These are phyloP conservation scores for Drosophila mauritiana DNA, from an alignment of 1,140 invertebrate species.

Conservation along the genomic window DNA sequence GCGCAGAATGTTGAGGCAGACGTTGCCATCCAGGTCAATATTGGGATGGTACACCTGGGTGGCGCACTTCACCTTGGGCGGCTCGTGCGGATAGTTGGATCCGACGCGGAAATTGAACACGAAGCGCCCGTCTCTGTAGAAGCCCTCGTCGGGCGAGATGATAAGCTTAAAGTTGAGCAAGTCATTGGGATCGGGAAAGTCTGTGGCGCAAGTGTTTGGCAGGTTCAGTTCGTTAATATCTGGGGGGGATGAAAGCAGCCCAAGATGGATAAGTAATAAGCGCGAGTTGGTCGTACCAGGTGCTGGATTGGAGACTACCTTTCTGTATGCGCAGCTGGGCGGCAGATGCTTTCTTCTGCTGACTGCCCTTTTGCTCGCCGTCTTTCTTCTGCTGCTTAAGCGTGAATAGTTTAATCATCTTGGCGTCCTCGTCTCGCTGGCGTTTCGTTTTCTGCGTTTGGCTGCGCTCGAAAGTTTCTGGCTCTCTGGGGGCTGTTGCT, in stretches of 20 bases:
- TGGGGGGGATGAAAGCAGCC: slow-evolving; percentile 86
- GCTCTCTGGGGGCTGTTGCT: slow-evolving; percentile 11
- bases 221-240: slow-evolving; percentile 99
- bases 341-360: slow-evolving; percentile 95
- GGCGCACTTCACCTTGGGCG: slow-evolving; percentile 97
- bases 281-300: not conserved
- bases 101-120: slow-evolving; percentile 98
- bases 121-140: slow-evolving; percentile 97
- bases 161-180: slow-evolving; percentile 97
- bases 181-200: slow-evolving; percentile 98
- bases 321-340: slow-evolving; percentile 98
- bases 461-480: slow-evolving; percentile 11
- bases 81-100: slow-evolving; percentile 98
- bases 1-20: slow-evolving; percentile 96
- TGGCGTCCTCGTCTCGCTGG: slow-evolving; percentile 50
- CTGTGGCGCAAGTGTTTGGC: slow-evolving; percentile 97
- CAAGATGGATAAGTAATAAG: slow-evolving; percentile 2
- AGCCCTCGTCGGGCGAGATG: slow-evolving; percentile 99
- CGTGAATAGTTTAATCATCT: slow-evolving; percentile 99
- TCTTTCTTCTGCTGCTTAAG: slow-evolving; percentile 99
- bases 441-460: slow-evolving; percentile 21
- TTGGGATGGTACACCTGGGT: slow-evolving; percentile 98
- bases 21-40: slow-evolving; percentile 97
- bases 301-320: slow-evolving; percentile 87
- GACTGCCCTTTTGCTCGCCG: slow-evolving; percentile 92